phyloP scores from a whole-genome alignment of 37 sponge, comb jelly and placozoan species.

The Ephydatia muelleri region DNA sequence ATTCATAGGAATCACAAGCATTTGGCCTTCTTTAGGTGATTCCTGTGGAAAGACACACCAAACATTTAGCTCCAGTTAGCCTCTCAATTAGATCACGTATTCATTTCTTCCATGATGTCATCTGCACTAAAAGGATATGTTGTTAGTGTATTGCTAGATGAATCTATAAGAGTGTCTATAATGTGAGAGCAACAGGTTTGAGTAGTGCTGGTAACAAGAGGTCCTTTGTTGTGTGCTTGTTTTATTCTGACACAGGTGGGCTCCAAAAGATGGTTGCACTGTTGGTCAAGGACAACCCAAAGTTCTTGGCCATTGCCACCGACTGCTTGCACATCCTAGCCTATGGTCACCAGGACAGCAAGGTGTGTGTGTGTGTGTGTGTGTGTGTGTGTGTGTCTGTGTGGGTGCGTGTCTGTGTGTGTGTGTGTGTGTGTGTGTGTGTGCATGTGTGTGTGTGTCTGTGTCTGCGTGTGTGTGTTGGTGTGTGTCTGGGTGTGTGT shows the following conservation, averaged over 20 bases:
- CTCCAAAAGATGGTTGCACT: conserved; percentile 92
- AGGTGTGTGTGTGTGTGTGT: conserved; percentile 43
- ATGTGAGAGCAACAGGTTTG: no score
- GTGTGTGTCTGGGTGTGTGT: no score
- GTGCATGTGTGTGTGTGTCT: conserved; percentile 6
- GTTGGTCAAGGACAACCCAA: conserved; percentile 82
- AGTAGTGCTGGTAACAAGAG: no score
- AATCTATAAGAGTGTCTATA: no score
- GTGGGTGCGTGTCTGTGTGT: conserved; percentile 1
- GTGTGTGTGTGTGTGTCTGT: background rate
- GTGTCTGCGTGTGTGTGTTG: background rate
- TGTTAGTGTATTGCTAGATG: no score
- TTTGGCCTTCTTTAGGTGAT: no score
- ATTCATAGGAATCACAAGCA: background rate
- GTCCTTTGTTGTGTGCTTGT: no score
- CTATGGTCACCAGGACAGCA: conserved; percentile 89
- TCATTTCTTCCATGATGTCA: no score
- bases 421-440: conserved; percentile 9
- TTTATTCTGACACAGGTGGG: conserved; percentile 66
- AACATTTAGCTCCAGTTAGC: no score
- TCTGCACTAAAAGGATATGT: no score
- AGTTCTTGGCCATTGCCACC: conserved; percentile 86
- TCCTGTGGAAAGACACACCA: no score
- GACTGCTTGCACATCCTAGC: conserved; percentile 94
- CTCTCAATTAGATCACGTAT: no score